Conservation (phyloP, 2,888 invertebrate species). For the Cataglyphis rosenhaueri region DNA sequence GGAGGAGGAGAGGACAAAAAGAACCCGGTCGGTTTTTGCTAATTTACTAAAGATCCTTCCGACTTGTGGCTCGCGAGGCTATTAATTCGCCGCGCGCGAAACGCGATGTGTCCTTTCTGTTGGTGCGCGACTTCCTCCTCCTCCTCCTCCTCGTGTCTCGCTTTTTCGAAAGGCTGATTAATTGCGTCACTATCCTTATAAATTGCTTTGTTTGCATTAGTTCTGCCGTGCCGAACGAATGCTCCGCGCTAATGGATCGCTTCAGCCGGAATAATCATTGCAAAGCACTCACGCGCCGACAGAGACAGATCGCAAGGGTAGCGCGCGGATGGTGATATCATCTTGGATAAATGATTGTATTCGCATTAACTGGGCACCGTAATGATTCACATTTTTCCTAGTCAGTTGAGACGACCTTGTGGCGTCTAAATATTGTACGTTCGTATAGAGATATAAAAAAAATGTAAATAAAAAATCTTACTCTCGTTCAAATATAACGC, state of each 20-base stretch:
- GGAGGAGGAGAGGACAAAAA: constrained; percentile 26
- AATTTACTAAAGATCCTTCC: constrained; percentile 67
- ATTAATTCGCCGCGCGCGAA: constrained; percentile 62
- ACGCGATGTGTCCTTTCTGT: constrained; percentile 31
- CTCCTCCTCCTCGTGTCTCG: constrained; percentile 4
- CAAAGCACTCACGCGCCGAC: constrained; percentile 57
- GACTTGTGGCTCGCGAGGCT: constrained; percentile 52
- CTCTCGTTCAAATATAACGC: background rate
- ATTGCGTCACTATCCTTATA: constrained; percentile 63
- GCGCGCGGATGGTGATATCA: constrained; percentile 56
- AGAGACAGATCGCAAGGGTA: constrained; percentile 65
- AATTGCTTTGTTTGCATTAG: constrained; percentile 63
- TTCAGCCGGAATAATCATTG: constrained; percentile 66
- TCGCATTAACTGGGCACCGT: constrained; percentile 63
- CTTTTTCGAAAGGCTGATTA: constrained; percentile 59
- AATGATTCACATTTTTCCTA: constrained; percentile 65
- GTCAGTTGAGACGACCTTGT: constrained; percentile 35
- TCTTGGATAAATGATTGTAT: constrained; percentile 72
- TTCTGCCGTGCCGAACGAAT: constrained; percentile 55
- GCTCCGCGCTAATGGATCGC: constrained; percentile 66
- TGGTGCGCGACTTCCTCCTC: background rate
- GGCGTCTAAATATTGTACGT: constrained; percentile 3
- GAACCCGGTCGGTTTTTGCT: constrained; percentile 58
- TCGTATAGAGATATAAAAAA: background rate
- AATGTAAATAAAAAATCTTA: background rate